A percentile compares a stretch with the other conserved stretches of the same genome.
Conservation (phyloP, 1,140 invertebrate species). For the Cheumatopsyche charites region DNA sequence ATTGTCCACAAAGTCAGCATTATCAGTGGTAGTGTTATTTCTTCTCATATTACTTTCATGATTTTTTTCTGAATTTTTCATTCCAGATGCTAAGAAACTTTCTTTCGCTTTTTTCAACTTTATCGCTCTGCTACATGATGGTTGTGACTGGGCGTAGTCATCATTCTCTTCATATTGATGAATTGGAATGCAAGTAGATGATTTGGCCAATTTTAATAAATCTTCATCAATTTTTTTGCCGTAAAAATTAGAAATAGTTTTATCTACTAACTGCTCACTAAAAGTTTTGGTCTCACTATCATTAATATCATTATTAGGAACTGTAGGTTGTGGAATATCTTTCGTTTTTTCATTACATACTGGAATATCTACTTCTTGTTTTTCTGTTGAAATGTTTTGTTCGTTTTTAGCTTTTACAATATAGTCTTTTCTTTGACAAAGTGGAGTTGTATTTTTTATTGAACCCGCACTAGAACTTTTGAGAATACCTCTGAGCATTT, state of each 20-base stretch:
- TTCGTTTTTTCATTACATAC: too few species aligned
- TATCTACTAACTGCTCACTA: neutral
- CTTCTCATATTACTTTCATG: constrained; percentile 23
- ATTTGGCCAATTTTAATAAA: constrained; percentile 40
- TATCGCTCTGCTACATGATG: constrained; percentile 49
- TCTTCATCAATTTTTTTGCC: constrained; percentile 43
- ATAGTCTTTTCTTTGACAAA: constrained; percentile 37
- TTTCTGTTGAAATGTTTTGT: neutral
- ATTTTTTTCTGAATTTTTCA: constrained; percentile 1
- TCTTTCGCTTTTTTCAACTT: constrained; percentile 61
- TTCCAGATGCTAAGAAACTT: constrained; percentile 54
- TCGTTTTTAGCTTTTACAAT: neutral
- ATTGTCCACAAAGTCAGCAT: constrained; percentile 47
- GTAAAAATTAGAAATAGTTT: constrained; percentile 16
- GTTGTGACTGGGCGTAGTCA: neutral
- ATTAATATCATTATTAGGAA: neutral
- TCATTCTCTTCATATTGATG: constrained; percentile 26
- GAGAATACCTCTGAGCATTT: constrained; percentile 53
- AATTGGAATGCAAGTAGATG: constrained; percentile 40
- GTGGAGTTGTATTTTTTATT: constrained; percentile 48
- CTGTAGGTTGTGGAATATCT: neutral
- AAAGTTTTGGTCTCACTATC: neutral
- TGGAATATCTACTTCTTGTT: constrained; percentile 5
- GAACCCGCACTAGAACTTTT: constrained; percentile 55
- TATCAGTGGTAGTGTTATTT: constrained; percentile 33